phyloP scores from a whole-genome alignment of 2,797 vertebrate species.

The Chromis chromis region DNA sequence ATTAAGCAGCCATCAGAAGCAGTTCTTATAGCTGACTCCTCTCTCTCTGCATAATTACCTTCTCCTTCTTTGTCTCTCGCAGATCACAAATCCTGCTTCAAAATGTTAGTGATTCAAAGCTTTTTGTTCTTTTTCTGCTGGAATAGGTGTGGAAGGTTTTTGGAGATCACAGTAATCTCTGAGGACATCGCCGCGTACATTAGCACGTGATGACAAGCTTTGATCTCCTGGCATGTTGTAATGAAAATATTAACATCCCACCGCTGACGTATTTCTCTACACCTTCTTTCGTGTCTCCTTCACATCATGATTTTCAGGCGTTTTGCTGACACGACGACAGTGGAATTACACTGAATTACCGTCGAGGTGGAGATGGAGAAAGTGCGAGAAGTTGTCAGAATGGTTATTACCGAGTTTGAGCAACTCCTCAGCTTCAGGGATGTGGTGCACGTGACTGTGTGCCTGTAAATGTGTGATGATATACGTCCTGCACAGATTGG shows the following conservation, averaged over 20 bases:
- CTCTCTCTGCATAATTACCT: not conserved
- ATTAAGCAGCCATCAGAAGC: not conserved
- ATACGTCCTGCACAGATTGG: not conserved
- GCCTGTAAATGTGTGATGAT: constrained; percentile 1
- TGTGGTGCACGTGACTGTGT: not conserved
- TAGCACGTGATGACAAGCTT: not conserved
- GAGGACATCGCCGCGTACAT: not conserved
- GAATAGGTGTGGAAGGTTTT: constrained; percentile 5
- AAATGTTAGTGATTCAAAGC: not conserved
- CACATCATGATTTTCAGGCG: not conserved
- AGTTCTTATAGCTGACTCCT: not conserved
- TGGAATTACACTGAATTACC: constrained; percentile 21
- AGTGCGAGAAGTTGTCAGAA: constrained; percentile 11
- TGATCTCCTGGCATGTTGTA: constrained; percentile 31
- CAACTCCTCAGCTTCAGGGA: not conserved
- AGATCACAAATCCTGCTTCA: not conserved
- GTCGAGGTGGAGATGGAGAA: constrained; percentile 3
- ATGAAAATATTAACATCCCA: constrained; percentile 20
- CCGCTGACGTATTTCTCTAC: not conserved
- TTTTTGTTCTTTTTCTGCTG: not conserved
- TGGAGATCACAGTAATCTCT: not conserved
- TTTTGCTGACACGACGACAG: constrained; percentile 10
- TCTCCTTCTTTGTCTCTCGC: not conserved
- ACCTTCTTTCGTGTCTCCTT: not conserved
- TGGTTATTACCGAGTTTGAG: constrained; percentile 8